phyloP scores from a whole-genome alignment of 1,140 invertebrate genomes.

The Drosophila asahinai region DNA sequence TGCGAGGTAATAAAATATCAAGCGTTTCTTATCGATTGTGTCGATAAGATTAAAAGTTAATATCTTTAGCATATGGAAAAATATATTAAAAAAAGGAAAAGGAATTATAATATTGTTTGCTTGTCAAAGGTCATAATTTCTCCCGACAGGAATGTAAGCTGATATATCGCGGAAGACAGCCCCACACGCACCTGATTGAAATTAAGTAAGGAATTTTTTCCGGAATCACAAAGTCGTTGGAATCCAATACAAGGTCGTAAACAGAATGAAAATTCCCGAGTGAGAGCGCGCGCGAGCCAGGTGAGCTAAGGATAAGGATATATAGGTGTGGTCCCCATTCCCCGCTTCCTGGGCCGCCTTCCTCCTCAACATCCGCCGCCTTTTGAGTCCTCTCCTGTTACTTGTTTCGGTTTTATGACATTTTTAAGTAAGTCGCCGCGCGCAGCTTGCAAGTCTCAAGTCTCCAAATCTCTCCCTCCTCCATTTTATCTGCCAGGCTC shows the following conservation, averaged over 20 bases:
- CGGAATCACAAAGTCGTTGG: slow-evolving; percentile 37
- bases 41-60: too few species aligned
- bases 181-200: slow-evolving; percentile 23
- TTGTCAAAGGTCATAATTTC: slow-evolving; percentile 14
- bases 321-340: slow-evolving; percentile 3
- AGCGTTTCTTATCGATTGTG: neutral
- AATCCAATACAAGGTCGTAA: slow-evolving; percentile 43
- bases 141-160: neutral
- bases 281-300: slow-evolving; percentile 7
- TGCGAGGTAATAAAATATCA: neutral
- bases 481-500: slow-evolving; percentile 9
- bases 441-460: slow-evolving; percentile 59
- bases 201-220: slow-evolving; percentile 30
- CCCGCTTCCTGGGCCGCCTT: neutral
- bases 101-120: too few species aligned
- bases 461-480: slow-evolving; percentile 13
- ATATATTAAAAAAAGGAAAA: too few species aligned
- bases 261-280: slow-evolving; percentile 22
- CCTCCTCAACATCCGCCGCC: neutral
- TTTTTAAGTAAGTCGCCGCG: slow-evolving; percentile 78
- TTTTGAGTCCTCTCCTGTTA: slow-evolving; percentile 36
- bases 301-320: slow-evolving; percentile 10
- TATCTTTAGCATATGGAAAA: neutral
- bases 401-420: slow-evolving; percentile 75
- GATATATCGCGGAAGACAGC: slow-evolving; percentile 3